Base-by-base conservation (phyloP, 2,888 invertebrate species). In the Ophion slaviceki region DNA sequence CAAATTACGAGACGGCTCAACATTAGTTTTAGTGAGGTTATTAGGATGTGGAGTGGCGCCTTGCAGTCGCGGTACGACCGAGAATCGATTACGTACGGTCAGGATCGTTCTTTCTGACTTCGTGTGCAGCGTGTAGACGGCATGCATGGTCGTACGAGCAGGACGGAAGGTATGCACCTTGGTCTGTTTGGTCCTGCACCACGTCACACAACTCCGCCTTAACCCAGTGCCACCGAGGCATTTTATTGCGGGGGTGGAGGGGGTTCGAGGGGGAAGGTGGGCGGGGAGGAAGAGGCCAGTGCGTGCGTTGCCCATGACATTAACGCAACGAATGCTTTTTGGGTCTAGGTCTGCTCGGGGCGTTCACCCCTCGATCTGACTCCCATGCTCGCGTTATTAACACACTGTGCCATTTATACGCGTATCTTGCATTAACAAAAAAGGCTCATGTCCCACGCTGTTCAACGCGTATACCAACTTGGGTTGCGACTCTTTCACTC, bases 261-360 rank as follows among this genome's bases (percentile, higher is more conserved):
- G 24, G 70, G 4, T 47, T 24, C 20, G 17, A 32, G n/a, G 40
- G 68, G n/a, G 28, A 57, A 66, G 36, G 66, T 32, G 78, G 28
- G 32, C 28, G 4, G 32, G 47, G 14, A 14, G 36, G 28, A 32
- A 20, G 57, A 17, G 53, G 28, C 74, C 74, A 70, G 40, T 45
- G 76, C 62, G 62, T 53, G 75, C 32, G 89, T 90, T 90, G 88
- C 88, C 87, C 90, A 88, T 87, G 89, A 88, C 77, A 77, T 82
- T 80, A 79, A 78, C 80, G 90, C 40, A 40, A 88, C 88, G 90
- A 89, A 88, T 83, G 91, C 88, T 92, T 93, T 93, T 93, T 91
- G 93, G 93, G 93, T 93, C 93, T 93, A 93, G 93, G 93, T 93
- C 93, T 92, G 90, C 87, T 82, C 90, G 91, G 93, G 91, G 90